phyloP scores from a whole-genome alignment of 1,140 invertebrate species.

The Lasaia peninsularis region DNA sequence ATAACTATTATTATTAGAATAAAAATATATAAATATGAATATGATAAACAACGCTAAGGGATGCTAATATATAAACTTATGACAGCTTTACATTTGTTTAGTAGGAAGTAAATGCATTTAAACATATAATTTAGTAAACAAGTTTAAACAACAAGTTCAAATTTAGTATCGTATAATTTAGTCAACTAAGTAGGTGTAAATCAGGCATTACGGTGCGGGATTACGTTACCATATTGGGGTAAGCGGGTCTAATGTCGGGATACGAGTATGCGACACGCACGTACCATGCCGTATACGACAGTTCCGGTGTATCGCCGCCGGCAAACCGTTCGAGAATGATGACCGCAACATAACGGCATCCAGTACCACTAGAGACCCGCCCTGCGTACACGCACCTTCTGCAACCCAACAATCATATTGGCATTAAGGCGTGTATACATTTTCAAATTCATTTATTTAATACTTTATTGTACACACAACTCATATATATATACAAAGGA shows the following conservation, averaged over 20 bases:
- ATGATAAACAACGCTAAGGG: too few species aligned
- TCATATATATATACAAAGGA: too few species aligned
- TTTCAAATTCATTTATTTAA: neutral
- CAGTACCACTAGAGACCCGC: constrained; percentile 37
- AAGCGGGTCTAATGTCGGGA: constrained; percentile 24
- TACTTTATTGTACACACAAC: too few species aligned
- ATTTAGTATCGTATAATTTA: too few species aligned
- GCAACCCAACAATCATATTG: constrained; percentile 34
- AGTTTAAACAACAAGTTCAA: too few species aligned
- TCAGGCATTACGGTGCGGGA: neutral
- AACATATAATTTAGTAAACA: too few species aligned
- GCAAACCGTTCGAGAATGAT: constrained; percentile 58
- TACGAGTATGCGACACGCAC: constrained; percentile 23
- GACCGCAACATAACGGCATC: constrained; percentile 65
- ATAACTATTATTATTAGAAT: too few species aligned
- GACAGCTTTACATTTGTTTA: too few species aligned
- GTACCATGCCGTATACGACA: constrained; percentile 48
- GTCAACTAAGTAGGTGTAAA: too few species aligned
- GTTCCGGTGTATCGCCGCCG: constrained; percentile 57
- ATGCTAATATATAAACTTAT: too few species aligned
- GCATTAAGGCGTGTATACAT: neutral
- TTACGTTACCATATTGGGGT: constrained; percentile 27
- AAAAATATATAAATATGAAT: too few species aligned
- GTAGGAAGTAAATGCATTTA: too few species aligned
- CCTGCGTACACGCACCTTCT: constrained; percentile 33